Evolutionary conservation across 2,797 vertebrate genomes (phyloP), one percentile per base, ranked within the genome.

Genomic region (Macrochelys suwanniensis): DNA sequence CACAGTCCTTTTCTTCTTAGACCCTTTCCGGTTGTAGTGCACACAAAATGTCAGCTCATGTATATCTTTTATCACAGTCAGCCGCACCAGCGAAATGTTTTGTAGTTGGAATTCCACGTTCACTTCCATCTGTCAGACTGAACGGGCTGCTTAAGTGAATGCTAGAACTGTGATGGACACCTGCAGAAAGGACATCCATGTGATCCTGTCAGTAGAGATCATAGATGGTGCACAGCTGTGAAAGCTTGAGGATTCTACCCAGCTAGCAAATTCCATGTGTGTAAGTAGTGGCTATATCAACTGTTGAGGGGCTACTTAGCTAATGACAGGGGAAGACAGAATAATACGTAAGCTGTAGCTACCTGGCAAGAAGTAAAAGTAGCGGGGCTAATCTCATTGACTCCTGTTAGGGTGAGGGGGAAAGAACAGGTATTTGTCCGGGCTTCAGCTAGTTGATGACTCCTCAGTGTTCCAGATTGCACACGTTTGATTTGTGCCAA

Each of bases 291-390:
- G 5, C 2, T 33, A 47, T 33, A 26, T 61, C 28, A 82, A 4
- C 10, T 26, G 10, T 37, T 47, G 45, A 65, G 10, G 54, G 33
- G 5, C 28, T 86, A 49, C 74, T 71, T 11, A 6, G 12, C 17
- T 49, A 77, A 28, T 49, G 74, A 76, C 11, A 47, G 42, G 12
- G 25, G 9, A 49, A 0, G 45, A 92, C 33, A 53, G 2, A 77
- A n/a, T 19, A 84, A 17, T 2, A 0, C 12, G 8, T 68, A 83
- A 50, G 47, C n/a, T 61, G 71, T 61, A 89, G 61, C 1, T 7
- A 50, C 77, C 37, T 0, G 2, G 45, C 0, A 0, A 54, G 33
- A 42, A 0, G 45, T 1, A 59, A 56, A 47, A 26, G 59, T 33
- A 12, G 9, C 82, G 25, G 6, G 11, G 6, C 42, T 28, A 76